These are phyloP conservation scores for Thrips palmi DNA, from an alignment of 1,140 invertebrate species.

Conservation along the genomic window DNA sequence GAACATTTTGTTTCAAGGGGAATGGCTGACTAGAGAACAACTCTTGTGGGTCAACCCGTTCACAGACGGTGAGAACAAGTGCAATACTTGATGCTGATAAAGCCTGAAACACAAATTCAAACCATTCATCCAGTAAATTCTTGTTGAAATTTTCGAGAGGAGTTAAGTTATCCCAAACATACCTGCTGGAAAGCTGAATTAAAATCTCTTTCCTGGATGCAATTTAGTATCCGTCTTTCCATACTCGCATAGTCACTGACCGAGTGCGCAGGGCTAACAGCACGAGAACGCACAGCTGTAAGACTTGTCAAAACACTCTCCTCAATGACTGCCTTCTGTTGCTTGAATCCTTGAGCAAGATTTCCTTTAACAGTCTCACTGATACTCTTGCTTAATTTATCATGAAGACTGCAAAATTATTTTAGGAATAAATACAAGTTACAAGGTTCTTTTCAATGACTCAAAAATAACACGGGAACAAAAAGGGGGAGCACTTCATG, in stretches of 20 bases:
- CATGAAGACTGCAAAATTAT: conserved; percentile 15
- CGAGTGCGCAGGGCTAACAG: conserved; percentile 40
- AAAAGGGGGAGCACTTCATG: too few relatives aligned
- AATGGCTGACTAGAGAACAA: conserved; percentile 52
- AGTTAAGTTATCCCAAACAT: conserved; percentile 8
- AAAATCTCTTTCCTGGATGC: conserved; percentile 52
- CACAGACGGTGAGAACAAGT: conserved; percentile 67
- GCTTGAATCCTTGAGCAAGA: conserved; percentile 33
- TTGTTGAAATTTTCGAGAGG: conserved; percentile 2
- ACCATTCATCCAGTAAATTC: not conserved
- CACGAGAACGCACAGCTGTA: conserved; percentile 46
- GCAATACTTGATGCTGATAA: conserved; percentile 67
- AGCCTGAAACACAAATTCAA: conserved; percentile 34
- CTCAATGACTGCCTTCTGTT: conserved; percentile 34
- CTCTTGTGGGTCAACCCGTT: conserved; percentile 51
- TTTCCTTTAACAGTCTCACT: conserved; percentile 30
- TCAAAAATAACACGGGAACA: too few relatives aligned
- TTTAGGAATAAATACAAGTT: conserved; percentile 8
- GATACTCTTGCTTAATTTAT: conserved; percentile 19
- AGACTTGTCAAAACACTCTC: conserved; percentile 32
- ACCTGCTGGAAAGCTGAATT: conserved; percentile 79
- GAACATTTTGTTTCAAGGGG: conserved; percentile 60
- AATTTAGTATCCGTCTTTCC: conserved; percentile 48
- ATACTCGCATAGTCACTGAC: conserved; percentile 37
- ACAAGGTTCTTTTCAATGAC: conserved; percentile 2